These are phyloP conservation scores for Chaetogeoica ovagalla DNA, from an alignment of 2,888 invertebrate species.

Conservation along the genomic window DNA sequence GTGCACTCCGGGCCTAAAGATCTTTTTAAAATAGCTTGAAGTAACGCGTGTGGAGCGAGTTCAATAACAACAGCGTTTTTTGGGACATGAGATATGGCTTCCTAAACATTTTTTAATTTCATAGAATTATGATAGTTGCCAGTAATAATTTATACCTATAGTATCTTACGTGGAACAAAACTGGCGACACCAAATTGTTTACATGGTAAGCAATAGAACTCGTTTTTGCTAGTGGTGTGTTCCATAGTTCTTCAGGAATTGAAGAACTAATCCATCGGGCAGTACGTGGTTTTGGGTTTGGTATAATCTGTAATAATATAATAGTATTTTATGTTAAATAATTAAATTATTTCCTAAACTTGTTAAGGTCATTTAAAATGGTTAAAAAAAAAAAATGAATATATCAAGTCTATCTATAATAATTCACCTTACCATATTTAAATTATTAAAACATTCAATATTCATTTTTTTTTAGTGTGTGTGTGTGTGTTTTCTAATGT, in stretches of 20 bases:
- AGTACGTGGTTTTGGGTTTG: constrained; percentile 76
- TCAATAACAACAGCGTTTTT: constrained; percentile 86
- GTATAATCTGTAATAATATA: constrained; percentile 65
- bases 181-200: constrained; percentile 91
- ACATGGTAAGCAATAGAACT: constrained; percentile 94
- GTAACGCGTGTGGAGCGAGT: constrained; percentile 89
- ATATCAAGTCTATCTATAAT: no score
- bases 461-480: no score
- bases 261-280: constrained; percentile 90
- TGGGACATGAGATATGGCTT: constrained; percentile 74
- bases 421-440: no score
- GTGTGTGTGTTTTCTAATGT: no score
- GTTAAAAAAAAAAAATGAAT: no score
- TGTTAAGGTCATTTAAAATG: no score
- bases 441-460: no score
- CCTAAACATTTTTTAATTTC: constrained; percentile 59
- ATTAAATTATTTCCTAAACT: neutral
- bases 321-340: neutral
- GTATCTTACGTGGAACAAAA: constrained; percentile 60
- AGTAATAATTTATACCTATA: neutral
- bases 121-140: neutral
- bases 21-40: constrained; percentile 90
- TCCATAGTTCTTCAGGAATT: constrained; percentile 83
- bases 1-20: constrained; percentile 64
- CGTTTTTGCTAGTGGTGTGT: constrained; percentile 72